A percentile compares a stretch with the other conserved stretches of the same genome.
Evolutionary conservation across 2,113 vertebrate species (phyloP).

Genomic region (Colossoma macropomum): DNA sequence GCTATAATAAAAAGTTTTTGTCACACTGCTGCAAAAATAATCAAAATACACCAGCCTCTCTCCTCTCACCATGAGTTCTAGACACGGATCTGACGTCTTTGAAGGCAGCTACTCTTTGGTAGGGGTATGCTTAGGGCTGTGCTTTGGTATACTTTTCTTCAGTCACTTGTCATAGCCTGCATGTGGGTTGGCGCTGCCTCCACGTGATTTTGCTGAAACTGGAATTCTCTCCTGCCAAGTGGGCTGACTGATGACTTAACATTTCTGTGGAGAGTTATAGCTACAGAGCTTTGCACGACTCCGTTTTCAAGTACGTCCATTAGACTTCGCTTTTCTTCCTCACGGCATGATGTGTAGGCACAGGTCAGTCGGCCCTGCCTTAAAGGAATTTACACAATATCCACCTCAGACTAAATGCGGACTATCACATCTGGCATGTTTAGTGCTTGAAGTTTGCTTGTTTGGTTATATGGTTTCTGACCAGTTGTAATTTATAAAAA

Average conservation of each 20-base stretch:
- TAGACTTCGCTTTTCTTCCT: neutral
- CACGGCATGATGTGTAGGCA: neutral
- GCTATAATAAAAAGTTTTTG: too few relatives aligned
- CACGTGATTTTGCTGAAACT: conserved; percentile 11
- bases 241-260: conserved; percentile 23
- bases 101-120: neutral
- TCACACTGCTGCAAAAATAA: too few relatives aligned
- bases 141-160: neutral
- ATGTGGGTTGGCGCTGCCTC: neutral
- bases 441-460: too few relatives aligned
- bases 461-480: too few relatives aligned
- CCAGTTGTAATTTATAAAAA: too few relatives aligned
- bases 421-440: too few relatives aligned
- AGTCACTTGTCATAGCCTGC: neutral
- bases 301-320: neutral
- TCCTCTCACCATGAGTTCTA: too few relatives aligned
- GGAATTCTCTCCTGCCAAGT: conserved; percentile 7
- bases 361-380: neutral
- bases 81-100: neutral
- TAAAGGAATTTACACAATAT: too few relatives aligned
- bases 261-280: neutral
- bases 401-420: too few relatives aligned
- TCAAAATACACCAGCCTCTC: too few relatives aligned
- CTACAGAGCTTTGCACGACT: neutral
- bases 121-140: neutral